Evolutionary conservation across 2,888 invertebrate genomes (phyloP), one percentile per base, ranked within the genome.

Genomic region (Drosophila borealis): DNA sequence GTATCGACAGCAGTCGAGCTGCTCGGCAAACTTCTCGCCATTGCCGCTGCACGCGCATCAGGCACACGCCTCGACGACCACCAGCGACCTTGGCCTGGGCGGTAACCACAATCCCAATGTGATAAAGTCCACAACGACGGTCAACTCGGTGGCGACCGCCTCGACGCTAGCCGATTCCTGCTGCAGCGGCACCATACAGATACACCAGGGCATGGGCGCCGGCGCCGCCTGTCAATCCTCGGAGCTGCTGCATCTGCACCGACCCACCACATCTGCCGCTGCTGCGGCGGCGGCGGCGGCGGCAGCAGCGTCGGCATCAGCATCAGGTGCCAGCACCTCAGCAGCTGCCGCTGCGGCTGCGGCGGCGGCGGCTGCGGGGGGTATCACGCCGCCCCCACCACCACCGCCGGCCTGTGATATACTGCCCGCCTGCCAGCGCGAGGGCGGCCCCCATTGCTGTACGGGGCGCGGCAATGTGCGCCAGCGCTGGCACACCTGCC

Each of bases 401-500:
- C 85, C 91, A 60, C 70, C 84, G 74, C 70, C 88, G 76, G 87
- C 91, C 89, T 78, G 76, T 78, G 78, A 77, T 81, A 74, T 75
- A 65, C 72, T 89, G 79, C 91, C 91, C 63, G 90, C 84, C 73
- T 91, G 91, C 61, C 91, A 91, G 70, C 90, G 89, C 33, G 91
- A 91, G 59, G 91, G 89, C 60, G 92, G 94, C 93, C 81, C 93
- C 93, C 91, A 91, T 81, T 93, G 94, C 80, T 94, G 95, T 75
- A 74, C 93, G 90, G 93, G 94, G 41, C 82, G 84, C 57, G 73
- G 87, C 62, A 91, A 78, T 37, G 84, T 91, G 56, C 93, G 95
- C 80, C 95, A 96, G 81, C 95, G 96, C 87, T 97, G 97, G 97
- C 96, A 97, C 92, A 95, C 96, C 92, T 98, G 97, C 93, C 97